Evolutionary conservation across 1,140 invertebrate genomes (phyloP), one percentile per base, ranked within the genome.

Genomic region (Sycobia sp.): DNA sequence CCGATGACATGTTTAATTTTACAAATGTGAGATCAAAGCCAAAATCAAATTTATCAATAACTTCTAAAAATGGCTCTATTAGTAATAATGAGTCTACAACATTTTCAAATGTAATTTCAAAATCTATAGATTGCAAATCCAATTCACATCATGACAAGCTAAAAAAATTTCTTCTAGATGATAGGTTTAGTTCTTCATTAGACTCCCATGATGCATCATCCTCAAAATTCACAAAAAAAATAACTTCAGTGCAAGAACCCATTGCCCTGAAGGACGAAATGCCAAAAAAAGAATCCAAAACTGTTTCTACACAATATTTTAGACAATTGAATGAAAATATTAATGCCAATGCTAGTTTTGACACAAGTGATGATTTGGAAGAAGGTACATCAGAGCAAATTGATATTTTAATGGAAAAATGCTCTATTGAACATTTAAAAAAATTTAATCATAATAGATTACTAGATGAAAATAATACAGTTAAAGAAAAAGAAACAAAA

Each of bases 1-100:
- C n/a, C 27, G 41, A 62, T 54, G 41, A 55, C 18, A 46, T 27
- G 20, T 47, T 62, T 22, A 23, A 38, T 23, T 54, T 47, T 62
- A 22, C 16, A 20, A 47, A 36, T n/a, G 34, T 18, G 13, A 36
- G 7, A 11, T 18, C n/a, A n/a, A 36, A 32, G 34, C 7, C 4
- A 32, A 16, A 36, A 13, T 13, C 39, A 29, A 23, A 29, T n/a
- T 44, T 27, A n/a, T 39, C 38, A 41, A 4, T 27, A 20, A 29
- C 20, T 56, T 44, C 22, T 10, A 10, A n/a, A 53, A 36, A 25
- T 25, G n/a, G n/a, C n/a, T n/a, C n/a, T n/a, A n/a, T n/a, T n/a
- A n/a, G n/a, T n/a, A n/a, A n/a, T n/a, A n/a, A n/a, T n/a, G n/a
- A n/a, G n/a, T n/a, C n/a, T n/a, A n/a, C n/a, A n/a, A n/a, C n/a